phyloP scores from a whole-genome alignment of 2,797 vertebrate species.

The Danionella dracula region DNA sequence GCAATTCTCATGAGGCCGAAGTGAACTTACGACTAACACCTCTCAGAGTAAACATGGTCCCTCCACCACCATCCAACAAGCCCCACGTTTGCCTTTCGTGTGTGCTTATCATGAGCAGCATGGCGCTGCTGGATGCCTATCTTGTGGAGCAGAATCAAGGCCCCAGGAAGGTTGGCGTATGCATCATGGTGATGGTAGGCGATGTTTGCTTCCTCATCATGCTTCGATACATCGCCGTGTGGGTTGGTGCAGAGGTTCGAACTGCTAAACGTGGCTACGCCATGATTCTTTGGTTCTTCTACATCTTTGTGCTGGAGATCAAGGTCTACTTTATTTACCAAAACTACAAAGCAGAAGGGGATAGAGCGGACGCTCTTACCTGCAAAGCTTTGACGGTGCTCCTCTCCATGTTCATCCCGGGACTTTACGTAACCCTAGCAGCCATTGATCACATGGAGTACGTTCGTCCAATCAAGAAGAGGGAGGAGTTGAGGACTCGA shows the following conservation, averaged over 20 bases:
- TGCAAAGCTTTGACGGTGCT: slow-evolving; percentile 42
- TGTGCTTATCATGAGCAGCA: slow-evolving; percentile 74
- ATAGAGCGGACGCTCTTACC: slow-evolving; percentile 25
- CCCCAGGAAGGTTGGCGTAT: slow-evolving; percentile 72
- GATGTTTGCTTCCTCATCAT: slow-evolving; percentile 81
- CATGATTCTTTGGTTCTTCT: slow-evolving; percentile 81
- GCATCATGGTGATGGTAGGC: slow-evolving; percentile 80
- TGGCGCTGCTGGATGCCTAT: slow-evolving; percentile 74
- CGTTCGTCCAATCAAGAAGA: slow-evolving; percentile 37
- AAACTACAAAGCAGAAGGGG: slow-evolving; percentile 75
- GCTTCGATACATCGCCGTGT: slow-evolving; percentile 79
- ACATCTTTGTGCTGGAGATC: slow-evolving; percentile 79
- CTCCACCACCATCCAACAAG: slow-evolving; percentile 58
- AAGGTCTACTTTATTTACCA: slow-evolving; percentile 82
- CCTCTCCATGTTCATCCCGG: slow-evolving; percentile 43
- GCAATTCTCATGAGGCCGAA: background rate
- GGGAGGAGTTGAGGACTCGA: slow-evolving; percentile 37
- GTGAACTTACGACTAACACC: background rate
- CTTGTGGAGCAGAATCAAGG: slow-evolving; percentile 78
- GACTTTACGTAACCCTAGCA: slow-evolving; percentile 36
- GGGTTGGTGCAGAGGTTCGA: slow-evolving; percentile 83
- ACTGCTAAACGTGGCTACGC: slow-evolving; percentile 81
- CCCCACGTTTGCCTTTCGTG: slow-evolving; percentile 60
- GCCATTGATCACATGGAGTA: slow-evolving; percentile 44
- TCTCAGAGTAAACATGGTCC: slow-evolving; percentile 46